Percentiles rank a stretch among this genome's conserved stretches.
Conservation (phyloP, 2,113 vertebrate species). For the Sorex araneus region DNA sequence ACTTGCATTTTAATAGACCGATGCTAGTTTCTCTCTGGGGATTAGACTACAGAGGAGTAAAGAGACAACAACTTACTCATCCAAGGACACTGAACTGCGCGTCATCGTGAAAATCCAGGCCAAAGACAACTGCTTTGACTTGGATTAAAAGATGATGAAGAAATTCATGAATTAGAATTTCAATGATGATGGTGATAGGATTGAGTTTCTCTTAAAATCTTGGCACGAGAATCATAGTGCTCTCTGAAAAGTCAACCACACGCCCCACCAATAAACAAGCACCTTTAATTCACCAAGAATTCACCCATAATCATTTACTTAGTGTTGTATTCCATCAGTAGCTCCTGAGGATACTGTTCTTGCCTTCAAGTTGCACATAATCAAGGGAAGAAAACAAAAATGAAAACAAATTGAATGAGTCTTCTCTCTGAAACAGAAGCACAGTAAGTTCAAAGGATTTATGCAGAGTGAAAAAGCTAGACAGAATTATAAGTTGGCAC, state of each 20-base stretch:
- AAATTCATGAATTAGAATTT: neutral
- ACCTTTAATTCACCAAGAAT: neutral
- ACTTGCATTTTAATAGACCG: conserved; percentile 8
- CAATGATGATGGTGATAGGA: neutral
- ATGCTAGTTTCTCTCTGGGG: neutral
- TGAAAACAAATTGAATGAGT: neutral
- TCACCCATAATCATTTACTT: neutral
- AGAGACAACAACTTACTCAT: conserved; percentile 39
- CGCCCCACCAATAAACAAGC: neutral
- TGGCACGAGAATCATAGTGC: neutral
- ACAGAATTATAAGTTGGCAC: neutral
- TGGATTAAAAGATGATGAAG: conserved; percentile 1
- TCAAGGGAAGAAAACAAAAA: neutral
- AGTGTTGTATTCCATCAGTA: neutral
- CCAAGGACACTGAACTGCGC: neutral
- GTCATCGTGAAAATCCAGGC: neutral
- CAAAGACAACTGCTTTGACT: neutral
- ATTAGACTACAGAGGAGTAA: neutral
- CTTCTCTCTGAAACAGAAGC: neutral
- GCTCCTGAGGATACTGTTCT: neutral
- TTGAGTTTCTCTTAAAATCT: neutral
- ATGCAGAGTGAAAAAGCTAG: neutral
- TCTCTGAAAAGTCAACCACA: neutral
- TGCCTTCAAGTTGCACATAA: neutral
- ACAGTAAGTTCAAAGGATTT: neutral